Conservation (phyloP, 2,797 vertebrate species). For the Cyprinella venusta region DNA sequence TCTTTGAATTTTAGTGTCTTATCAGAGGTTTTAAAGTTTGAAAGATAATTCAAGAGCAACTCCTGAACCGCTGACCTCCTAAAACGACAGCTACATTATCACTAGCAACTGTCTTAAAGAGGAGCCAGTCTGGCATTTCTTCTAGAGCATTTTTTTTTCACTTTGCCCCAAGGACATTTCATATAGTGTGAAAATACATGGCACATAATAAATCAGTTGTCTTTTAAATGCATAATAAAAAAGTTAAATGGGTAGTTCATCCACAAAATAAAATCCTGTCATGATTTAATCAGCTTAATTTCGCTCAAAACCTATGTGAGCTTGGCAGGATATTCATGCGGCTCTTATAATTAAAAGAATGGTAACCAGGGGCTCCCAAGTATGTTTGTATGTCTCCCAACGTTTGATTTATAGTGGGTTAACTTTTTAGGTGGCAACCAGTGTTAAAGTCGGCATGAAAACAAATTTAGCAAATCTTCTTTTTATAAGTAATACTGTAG, state of each 20-base stretch:
- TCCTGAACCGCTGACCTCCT: slow-evolving; percentile 21
- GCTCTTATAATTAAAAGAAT: not conserved
- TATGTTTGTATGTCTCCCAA: not conserved
- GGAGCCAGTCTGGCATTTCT: slow-evolving; percentile 14
- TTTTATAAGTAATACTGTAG: too few relatives aligned
- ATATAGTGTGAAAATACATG: slow-evolving; percentile 39
- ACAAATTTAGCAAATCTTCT: too few relatives aligned
- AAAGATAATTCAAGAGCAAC: slow-evolving; percentile 37
- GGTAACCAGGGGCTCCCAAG: not conserved
- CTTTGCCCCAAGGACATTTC: slow-evolving; percentile 29
- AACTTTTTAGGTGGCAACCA: too few relatives aligned
- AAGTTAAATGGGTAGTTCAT: not conserved
- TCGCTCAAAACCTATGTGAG: not conserved
- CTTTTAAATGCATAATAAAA: slow-evolving; percentile 24
- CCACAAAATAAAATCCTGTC: not conserved
- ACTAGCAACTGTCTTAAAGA: slow-evolving; percentile 22
- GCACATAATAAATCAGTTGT: slow-evolving; percentile 28
- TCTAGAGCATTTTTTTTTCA: slow-evolving; percentile 12
- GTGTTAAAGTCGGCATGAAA: too few relatives aligned
- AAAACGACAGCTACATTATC: slow-evolving; percentile 28
- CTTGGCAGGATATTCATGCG: slow-evolving; percentile 2
- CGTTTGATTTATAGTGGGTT: too few relatives aligned
- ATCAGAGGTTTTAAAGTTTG: slow-evolving; percentile 17
- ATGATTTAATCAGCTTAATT: slow-evolving; percentile 13
- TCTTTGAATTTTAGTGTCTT: slow-evolving; percentile 26